phyloP scores from a whole-genome alignment of 2,113 vertebrate species.

The Girardinichthys multiradiatus region DNA sequence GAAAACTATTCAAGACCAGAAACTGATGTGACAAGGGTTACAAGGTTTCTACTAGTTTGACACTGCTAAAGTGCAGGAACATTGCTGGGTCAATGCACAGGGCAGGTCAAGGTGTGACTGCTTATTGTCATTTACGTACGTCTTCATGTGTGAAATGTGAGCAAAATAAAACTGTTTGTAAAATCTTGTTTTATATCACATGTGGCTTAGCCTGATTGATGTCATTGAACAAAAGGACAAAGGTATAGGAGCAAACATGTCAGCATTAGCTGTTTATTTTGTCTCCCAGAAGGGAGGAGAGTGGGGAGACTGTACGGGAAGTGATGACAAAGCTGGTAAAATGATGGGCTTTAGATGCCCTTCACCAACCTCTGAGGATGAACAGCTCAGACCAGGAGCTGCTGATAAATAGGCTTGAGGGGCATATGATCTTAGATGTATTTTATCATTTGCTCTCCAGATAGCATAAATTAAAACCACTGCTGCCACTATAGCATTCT shows the following conservation, averaged over 20 bases:
- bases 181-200: background rate
- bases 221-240: background rate
- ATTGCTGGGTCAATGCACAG: constrained; percentile 40
- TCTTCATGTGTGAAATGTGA: constrained; percentile 10
- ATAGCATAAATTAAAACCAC: constrained; percentile 23
- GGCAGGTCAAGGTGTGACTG: background rate
- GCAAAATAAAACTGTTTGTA: background rate
- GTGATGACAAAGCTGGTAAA: constrained; percentile 46
- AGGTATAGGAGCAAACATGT: constrained; percentile 11
- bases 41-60: constrained; percentile 8
- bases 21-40: constrained; percentile 51
- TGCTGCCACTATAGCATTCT: background rate
- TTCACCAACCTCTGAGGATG: constrained; percentile 61
- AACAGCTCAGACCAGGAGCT: constrained; percentile 40
- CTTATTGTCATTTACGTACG: constrained; percentile 9
- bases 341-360: constrained; percentile 60
- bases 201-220: constrained; percentile 10
- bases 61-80: constrained; percentile 28
- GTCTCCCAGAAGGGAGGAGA: background rate
- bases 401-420: constrained; percentile 57
- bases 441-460: constrained; percentile 49
- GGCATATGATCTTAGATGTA: constrained; percentile 26
- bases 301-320: background rate
- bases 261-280: constrained; percentile 33
- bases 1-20: constrained; percentile 19